phyloP scores from a whole-genome alignment of 2,888 invertebrate genomes.

The Apamea sordens region DNA sequence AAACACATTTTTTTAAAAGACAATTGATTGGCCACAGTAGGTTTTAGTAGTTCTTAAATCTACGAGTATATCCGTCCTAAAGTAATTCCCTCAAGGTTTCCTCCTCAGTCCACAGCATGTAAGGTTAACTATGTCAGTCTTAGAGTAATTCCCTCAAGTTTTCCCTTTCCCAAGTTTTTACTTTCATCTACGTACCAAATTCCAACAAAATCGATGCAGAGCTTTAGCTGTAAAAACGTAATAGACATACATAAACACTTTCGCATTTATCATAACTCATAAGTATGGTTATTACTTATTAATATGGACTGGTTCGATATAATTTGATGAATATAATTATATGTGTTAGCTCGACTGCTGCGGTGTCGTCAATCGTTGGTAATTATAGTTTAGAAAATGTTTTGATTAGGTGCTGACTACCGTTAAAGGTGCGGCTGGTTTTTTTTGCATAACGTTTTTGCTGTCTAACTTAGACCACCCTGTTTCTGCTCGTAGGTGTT shows the following conservation, averaged over 20 bases:
- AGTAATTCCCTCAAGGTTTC: too few species aligned
- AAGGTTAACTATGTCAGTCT: too few species aligned
- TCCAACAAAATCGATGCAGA: background rate
- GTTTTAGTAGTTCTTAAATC: too few species aligned
- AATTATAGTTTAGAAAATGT: slow-evolving; percentile 47
- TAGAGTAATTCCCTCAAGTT: too few species aligned
- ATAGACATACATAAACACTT: background rate
- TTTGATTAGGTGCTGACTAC: slow-evolving; percentile 43
- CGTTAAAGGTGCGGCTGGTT: background rate
- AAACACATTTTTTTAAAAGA: too few species aligned
- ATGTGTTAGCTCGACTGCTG: slow-evolving; percentile 30
- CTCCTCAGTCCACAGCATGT: too few species aligned
- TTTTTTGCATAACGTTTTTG: slow-evolving; percentile 9
- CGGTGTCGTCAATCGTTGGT: slow-evolving; percentile 18
- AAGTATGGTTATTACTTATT: slow-evolving; percentile 6
- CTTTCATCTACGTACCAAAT: background rate
- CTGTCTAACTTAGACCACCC: background rate
- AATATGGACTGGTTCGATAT: slow-evolving; percentile 39
- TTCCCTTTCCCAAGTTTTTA: too few species aligned
- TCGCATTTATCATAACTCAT: slow-evolving; percentile 3
- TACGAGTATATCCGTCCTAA: too few species aligned
- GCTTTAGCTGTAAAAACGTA: background rate
- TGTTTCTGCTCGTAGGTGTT: too few species aligned
- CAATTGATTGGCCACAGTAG: too few species aligned
- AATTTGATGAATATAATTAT: slow-evolving; percentile 46